phyloP scores from a whole-genome alignment of 92 coral and sea anemone species.

The Heteractis magnifica region DNA sequence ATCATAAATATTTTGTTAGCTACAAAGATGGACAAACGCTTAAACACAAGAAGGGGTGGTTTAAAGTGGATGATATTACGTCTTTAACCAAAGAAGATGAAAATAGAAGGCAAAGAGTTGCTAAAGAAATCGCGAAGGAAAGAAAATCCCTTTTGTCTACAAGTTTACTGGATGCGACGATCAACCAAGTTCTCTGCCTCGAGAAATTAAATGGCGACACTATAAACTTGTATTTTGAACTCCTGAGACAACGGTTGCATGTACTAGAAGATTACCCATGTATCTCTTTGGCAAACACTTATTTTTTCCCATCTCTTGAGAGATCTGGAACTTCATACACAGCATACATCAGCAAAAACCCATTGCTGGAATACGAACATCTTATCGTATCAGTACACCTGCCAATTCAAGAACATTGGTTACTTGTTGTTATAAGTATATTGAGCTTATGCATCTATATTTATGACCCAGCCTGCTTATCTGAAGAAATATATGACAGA shows the following conservation, averaged over 20 bases:
- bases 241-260: no score
- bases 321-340: not conserved
- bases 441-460: not conserved
- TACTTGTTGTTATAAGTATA: not conserved
- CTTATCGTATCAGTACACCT: not conserved
- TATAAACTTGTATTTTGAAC: no score
- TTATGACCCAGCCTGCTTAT: not conserved
- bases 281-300: no score
- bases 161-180: no score
- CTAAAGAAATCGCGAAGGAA: not conserved
- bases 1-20: slow-evolving; percentile 10
- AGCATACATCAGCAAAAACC: not conserved
- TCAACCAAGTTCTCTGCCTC: no score
- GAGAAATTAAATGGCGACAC: no score
- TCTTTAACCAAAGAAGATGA: slow-evolving; percentile 38
- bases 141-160: slow-evolving; percentile 1
- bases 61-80: slow-evolving; percentile 34
- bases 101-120: slow-evolving; percentile 14
- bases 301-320: not conserved
- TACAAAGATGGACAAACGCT: slow-evolving; percentile 14
- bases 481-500: no score
- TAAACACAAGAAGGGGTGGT: slow-evolving; percentile 21
- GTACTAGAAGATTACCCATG: no score
- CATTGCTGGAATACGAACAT: not conserved
- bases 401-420: not conserved